Evolutionary conservation across 1,140 invertebrate species (phyloP).

Genomic region (Rhagoletis zephyria): DNA sequence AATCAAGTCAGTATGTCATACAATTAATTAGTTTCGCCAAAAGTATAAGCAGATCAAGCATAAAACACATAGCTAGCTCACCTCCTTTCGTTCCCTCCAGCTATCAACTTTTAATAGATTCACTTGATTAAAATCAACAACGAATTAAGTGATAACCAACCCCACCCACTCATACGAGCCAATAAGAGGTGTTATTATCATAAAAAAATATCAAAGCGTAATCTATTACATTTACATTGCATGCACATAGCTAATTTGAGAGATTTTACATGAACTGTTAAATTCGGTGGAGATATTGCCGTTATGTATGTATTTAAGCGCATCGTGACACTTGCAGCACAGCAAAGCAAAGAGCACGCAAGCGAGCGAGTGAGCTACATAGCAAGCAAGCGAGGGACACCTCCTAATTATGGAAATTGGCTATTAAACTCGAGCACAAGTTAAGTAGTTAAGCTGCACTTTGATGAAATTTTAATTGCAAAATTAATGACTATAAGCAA

Average conservation of each 20-base stretch:
- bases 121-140: slow-evolving; percentile 47
- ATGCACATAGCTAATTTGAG: background rate
- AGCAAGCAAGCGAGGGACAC: background rate
- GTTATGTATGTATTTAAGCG: background rate
- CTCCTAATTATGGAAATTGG: slow-evolving; percentile 47
- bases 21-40: too few relatives aligned
- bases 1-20: too few relatives aligned
- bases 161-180: background rate
- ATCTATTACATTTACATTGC: background rate
- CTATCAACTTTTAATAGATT: slow-evolving; percentile 9
- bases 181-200: slow-evolving; percentile 2
- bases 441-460: slow-evolving; percentile 49
- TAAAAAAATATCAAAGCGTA: slow-evolving; percentile 36
- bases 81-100: background rate
- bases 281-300: too few relatives aligned
- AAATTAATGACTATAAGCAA: slow-evolving; percentile 43
- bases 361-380: too few relatives aligned
- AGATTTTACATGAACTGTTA: background rate
- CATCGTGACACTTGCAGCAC: background rate
- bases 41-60: too few relatives aligned
- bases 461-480: slow-evolving; percentile 51
- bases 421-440: slow-evolving; percentile 49
- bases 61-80: too few relatives aligned
- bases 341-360: too few relatives aligned
- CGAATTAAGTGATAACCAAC: background rate